Evolutionary conservation across 2,888 invertebrate species (phyloP), one percentile per base, ranked within the genome.

Genomic region (Thumatha senex): DNA sequence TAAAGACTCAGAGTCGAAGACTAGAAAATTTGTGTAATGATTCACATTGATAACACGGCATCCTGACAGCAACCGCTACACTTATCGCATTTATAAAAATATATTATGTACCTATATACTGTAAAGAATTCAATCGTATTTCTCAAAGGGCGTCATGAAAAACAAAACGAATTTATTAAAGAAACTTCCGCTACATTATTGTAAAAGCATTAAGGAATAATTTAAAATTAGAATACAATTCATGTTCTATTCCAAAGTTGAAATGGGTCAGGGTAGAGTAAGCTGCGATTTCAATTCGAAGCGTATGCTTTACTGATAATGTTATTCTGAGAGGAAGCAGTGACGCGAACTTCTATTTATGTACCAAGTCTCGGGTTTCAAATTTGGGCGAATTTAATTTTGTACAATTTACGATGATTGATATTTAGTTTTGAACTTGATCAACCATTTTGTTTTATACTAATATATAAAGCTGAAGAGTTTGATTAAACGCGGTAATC

Each of bases 211-310:
- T 56, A 55, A 54, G 36, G 50, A 56, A 69, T 56, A 53, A 59
- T 70, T 70, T 70, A 63, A 67, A 74, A 63, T 72, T 71, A 58
- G 62, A 62, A 65, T 62, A 66, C 61, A 57, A 54, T 66, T 64
- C 59, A 61, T 73, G 68, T 71, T 61, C 61, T 59, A 60, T 70
- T 67, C 56, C 56, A 34, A 56, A 67, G 55, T 51, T 50, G 62
- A 62, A 69, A 47, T 67, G 48, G 70, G 75, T 68, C 63, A 54
- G 39, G 38, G 51, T 44, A 53, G 58, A 58, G 59, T 56, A 58
- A 56, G 58, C 39, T 61, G 60, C 62, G 61, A 65, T 67, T 76
- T 68, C 63, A 74, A 31, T 67, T 59, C 58, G 55, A 62, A 62
- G 35, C 63, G 65, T 62, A 57, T 63, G 68, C 63, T 61, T 60